Evolutionary conservation across 2,113 vertebrate species (phyloP), one percentile per base, ranked within the genome.

Genomic region (Myiozetetes cayanensis): DNA sequence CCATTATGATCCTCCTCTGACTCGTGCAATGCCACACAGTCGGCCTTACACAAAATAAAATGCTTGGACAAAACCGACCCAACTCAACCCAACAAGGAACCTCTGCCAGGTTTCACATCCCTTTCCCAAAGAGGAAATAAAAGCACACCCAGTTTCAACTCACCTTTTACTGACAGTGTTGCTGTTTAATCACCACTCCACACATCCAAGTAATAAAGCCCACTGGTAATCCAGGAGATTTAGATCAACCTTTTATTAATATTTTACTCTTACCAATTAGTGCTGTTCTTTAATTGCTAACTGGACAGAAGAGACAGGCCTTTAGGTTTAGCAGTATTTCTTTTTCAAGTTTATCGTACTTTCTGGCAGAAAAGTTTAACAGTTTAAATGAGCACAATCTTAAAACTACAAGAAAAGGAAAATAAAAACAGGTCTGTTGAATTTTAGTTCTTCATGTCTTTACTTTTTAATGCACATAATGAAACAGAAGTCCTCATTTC

Each of bases 401-500:
- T 89, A 85, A 68, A 73, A 62, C 11, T 46, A 23, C 8, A 70
- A 28, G 12, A 56, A 56, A 66, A 85, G 6, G 6, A 4, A 50
- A 35, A 67, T 71, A 68, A 15, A 5, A 8, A 3, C 27, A 55
- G 5, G 41, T 75, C 37, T 73, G 9, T 10, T 82, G 20, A 44
- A 81, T 68, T 72, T 67, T 49, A 71, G 10, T 35, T 91, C 27
- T 55, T 68, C 4, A 4, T 2, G 1, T 22, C 6, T 49, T 85
- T 49, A 25, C 52, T 71, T 89, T 90, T 75, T 24, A 93, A 37
- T 76, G 83, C 49, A 70, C 12, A 23, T 46, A 67, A 89, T 25
- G 22, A 91, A 95, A 87, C 12, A 67, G 31, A 96, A 76, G 47
- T 63, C 66, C 56, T 90, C 16, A 86, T 70, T 87, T 96, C 65